A percentile compares a stretch with the other conserved stretches of the same genome.
These are phyloP conservation scores for Phrynocephalus vlangalii DNA, from an alignment of 2,797 vertebrate genomes.

Conservation along the genomic window DNA sequence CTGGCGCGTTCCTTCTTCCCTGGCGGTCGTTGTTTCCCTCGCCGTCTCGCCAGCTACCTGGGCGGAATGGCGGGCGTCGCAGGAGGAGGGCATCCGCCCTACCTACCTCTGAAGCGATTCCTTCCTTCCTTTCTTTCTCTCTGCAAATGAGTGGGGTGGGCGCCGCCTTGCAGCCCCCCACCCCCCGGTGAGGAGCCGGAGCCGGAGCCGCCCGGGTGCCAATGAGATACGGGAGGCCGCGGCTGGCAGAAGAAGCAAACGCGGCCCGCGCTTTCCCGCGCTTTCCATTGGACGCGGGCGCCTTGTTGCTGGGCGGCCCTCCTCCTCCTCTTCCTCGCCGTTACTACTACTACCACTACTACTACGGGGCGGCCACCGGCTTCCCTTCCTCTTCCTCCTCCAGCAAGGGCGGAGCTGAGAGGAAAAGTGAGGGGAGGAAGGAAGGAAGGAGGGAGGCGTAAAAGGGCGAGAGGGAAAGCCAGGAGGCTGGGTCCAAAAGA, in stretches of 20 bases:
- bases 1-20: too few relatives aligned
- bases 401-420: background rate
- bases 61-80: too few relatives aligned
- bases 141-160: background rate
- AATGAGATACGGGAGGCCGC: background rate
- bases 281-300: background rate
- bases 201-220: too few relatives aligned
- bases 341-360: background rate
- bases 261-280: background rate
- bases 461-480: too few relatives aligned
- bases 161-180: background rate
- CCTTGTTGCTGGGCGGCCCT: conserved; percentile 21
- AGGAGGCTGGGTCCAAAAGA: background rate
- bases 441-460: background rate
- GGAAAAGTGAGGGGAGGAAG: too few relatives aligned
- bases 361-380: too few relatives aligned
- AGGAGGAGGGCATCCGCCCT: background rate
- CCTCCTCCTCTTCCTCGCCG: background rate
- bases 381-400: background rate
- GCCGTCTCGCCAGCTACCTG: too few relatives aligned
- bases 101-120: background rate
- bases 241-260: background rate
- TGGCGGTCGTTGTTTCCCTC: background rate
- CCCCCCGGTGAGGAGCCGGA: too few relatives aligned
- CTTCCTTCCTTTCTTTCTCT: too few relatives aligned